Evolutionary conservation across 2,888 invertebrate genomes (phyloP), one percentile per base, ranked within the genome.

Genomic region (Torymus auratus): DNA sequence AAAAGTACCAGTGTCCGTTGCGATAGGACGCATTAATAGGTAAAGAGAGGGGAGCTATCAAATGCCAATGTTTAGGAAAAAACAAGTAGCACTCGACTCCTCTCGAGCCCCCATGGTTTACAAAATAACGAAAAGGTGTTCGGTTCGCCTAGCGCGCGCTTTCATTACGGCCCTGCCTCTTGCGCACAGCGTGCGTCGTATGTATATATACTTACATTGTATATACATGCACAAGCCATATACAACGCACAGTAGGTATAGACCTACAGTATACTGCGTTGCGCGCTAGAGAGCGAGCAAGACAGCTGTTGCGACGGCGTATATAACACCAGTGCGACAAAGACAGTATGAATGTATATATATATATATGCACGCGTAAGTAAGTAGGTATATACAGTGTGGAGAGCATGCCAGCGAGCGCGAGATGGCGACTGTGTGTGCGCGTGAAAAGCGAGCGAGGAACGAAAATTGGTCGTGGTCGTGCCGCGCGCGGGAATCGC

Each of bases 401-500:
- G 58, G 83, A 77, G 81, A 82, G 78, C 52, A 80, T 75, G 81
- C 76, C 77, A 84, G 83, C 14, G 55, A n/a, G 72, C 78, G 69
- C 81, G 78, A 78, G 73, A 81, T 78, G 81, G 74, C 78, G 78
- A 81, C 74, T 83, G 78, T 58, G 84, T 84, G 87, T 85, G 85
- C 86, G 84, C 84, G 87, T 86, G 86, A 86, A 88, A 89, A 88
- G 41, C 41, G 41, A 41, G 41, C 88, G 86, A 86, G 86, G 87
- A 87, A 87, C 87, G 86, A 88, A 88, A 65, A 87, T 88, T 87
- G 87, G 86, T 89, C 85, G 73, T 23, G 28, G 17, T 56, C 52
- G 88, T 87, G 89, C 89, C 52, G 88, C 88, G 89, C 89, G 89
- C 89, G 89, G 90, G 90, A 90, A 90, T 87, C 86, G 86, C 86